Conservation (phyloP, 1,140 invertebrate genomes). For the Sarcophaga peregrina region DNA sequence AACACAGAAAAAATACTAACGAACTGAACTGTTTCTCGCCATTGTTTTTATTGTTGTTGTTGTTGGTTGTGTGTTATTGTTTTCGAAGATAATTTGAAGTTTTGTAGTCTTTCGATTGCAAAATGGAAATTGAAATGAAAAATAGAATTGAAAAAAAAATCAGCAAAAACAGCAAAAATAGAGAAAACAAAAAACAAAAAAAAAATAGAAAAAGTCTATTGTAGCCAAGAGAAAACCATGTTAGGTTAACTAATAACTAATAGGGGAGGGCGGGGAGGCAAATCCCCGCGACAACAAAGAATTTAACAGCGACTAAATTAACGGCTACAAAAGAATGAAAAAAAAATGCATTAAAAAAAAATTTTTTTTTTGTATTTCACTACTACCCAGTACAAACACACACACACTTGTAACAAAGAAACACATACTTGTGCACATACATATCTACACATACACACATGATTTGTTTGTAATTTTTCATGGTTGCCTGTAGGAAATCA, state of each 20-base stretch:
- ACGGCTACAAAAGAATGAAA: no score
- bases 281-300: constrained; percentile 1
- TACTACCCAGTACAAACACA: background rate
- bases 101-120: constrained; percentile 19
- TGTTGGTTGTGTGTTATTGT: no score
- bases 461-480: background rate
- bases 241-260: no score
- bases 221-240: background rate
- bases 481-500: no score
- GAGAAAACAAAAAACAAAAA: background rate
- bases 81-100: constrained; percentile 17
- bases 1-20: no score
- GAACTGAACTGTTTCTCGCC: no score
- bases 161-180: background rate
- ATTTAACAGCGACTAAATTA: background rate
- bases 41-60: no score
- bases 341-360: background rate
- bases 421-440: background rate
- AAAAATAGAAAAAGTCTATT: background rate
- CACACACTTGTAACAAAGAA: background rate
- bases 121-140: constrained; percentile 25
- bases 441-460: no score
- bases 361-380: background rate
- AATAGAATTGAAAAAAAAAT: constrained; percentile 14
- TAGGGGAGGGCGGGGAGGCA: background rate